A percentile compares a stretch with the other conserved stretches of the same genome.
Conservation (phyloP, 2,797 vertebrate genomes). For the Chaunax sp. region DNA sequence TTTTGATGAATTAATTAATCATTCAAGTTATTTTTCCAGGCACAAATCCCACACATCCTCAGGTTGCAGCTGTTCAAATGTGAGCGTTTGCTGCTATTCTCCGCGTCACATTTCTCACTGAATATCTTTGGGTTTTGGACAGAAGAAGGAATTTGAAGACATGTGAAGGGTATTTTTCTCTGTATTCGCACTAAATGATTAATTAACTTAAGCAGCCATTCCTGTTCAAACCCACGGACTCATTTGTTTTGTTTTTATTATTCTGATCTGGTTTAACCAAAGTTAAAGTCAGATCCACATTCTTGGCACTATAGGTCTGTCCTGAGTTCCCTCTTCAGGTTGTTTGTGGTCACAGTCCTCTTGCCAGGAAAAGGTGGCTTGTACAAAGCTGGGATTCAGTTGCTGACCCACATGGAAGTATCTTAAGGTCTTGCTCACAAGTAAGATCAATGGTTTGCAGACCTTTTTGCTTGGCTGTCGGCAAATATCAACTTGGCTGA, state of each 20-base stretch:
- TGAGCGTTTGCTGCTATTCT: not conserved
- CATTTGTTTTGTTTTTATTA: not conserved
- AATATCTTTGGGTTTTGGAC: not conserved
- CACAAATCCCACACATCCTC: not conserved
- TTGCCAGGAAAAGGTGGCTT: conserved; percentile 14
- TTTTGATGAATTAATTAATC: conserved; percentile 21
- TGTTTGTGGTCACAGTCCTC: conserved; percentile 7
- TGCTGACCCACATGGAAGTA: conserved; percentile 23
- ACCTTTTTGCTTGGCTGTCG: conserved; percentile 21
- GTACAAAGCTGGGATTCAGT: conserved; percentile 17
- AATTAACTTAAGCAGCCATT: not conserved
- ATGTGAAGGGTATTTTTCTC: not conserved
- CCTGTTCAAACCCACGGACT: not conserved
- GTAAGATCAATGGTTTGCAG: conserved; percentile 5
- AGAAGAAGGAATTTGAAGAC: not conserved
- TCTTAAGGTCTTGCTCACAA: conserved; percentile 16
- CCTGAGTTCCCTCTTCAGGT: not conserved
- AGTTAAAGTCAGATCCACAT: not conserved
- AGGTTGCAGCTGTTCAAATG: conserved; percentile 7
- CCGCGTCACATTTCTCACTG: not conserved
- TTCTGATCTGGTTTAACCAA: conserved; percentile 3
- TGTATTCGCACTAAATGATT: not conserved
- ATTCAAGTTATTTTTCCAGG: conserved; percentile 1
- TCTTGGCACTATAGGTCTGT: not conserved
- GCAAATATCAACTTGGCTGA: conserved; percentile 15